These are phyloP conservation scores for Eupristina koningsbergeri DNA, from an alignment of 1,140 invertebrate species.

Conservation along the genomic window DNA sequence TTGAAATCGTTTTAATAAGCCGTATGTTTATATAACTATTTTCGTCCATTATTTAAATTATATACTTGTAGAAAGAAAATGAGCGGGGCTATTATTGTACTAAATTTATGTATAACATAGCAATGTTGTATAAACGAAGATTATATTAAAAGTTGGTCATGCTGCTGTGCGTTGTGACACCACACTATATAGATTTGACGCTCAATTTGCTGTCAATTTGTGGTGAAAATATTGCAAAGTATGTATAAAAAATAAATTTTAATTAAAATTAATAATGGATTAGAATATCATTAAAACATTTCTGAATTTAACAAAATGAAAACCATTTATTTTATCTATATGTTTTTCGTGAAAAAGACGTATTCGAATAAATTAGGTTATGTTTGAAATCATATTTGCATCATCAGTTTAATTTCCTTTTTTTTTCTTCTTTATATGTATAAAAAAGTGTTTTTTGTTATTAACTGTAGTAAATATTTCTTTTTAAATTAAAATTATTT, in stretches of 20 bases:
- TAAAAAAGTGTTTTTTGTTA: too few relatives aligned
- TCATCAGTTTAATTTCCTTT: neutral
- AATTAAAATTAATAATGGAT: neutral
- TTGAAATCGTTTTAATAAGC: neutral
- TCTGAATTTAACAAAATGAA: neutral
- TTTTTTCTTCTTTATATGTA: too few relatives aligned
- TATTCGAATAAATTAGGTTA: slow-evolving; percentile 21
- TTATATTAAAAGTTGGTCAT: slow-evolving; percentile 10
- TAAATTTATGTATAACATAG: neutral
- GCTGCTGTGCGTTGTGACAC: slow-evolving; percentile 8
- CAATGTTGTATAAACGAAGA: neutral
- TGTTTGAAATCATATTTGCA: slow-evolving; percentile 3
- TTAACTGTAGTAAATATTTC: neutral
- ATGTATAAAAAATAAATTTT: neutral
- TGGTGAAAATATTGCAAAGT: slow-evolving; percentile 4
- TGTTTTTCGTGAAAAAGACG: neutral
- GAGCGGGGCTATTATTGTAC: neutral
- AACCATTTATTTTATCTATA: neutral
- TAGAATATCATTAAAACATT: neutral
- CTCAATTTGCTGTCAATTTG: slow-evolving; percentile 22
- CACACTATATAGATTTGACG: slow-evolving; percentile 11
- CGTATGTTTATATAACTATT: neutral
- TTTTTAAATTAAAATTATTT: neutral
- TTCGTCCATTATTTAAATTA: neutral
- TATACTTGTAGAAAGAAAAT: neutral